Evolutionary conservation across 2,797 vertebrate genomes (phyloP), one percentile per base, ranked within the genome.

Genomic region (Petrocephalus schoutedeni): DNA sequence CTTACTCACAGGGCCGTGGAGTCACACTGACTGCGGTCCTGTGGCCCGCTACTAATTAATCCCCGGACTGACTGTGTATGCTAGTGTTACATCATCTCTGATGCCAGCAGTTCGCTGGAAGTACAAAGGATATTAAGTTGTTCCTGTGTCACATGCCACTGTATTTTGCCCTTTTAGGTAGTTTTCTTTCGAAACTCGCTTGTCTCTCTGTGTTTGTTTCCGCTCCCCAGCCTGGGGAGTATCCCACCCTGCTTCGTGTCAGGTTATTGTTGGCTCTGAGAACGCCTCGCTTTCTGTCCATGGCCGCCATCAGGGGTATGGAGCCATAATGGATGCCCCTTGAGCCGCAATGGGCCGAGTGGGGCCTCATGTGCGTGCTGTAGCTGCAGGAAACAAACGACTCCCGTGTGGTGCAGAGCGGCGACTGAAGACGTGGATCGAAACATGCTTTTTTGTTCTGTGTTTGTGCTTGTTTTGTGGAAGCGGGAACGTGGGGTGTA

Each of bases 271-370:
- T 28, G 12, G 56, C 67, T 89, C 85, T 4, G 54, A 54, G 14
- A 28, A 61, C 59, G 74, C 56, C 54, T 23, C 1, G 23, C 5
- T 74, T 74, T 86, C 64, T 82, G 64, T 56, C 56, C 82, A 19
- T 3, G 32, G 23, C 53, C 0, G 53, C 71, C 16, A 36, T 23
- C 85, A 67, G 83, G 14, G 74, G 74, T n/a, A 9, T n/a, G 51
- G 80, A 88, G 87, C 87, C 64, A 61, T 86, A 90, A 90, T 87
- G 87, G 57, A 88, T 86, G 88, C 87, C 88, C 19, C 19, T 6
- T 49, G 45, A 86, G 90, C 67, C 54, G 88, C 36, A 64, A 64
- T 23, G 57, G 32, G 59, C 19, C 36, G 19, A 36, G 36, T n/a
- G 85, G 77, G 56, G 54, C 77, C 54, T 8, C 2, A 32, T 0